phyloP scores from a whole-genome alignment of 1,140 invertebrate species.

The Ridgeia piscesae region DNA sequence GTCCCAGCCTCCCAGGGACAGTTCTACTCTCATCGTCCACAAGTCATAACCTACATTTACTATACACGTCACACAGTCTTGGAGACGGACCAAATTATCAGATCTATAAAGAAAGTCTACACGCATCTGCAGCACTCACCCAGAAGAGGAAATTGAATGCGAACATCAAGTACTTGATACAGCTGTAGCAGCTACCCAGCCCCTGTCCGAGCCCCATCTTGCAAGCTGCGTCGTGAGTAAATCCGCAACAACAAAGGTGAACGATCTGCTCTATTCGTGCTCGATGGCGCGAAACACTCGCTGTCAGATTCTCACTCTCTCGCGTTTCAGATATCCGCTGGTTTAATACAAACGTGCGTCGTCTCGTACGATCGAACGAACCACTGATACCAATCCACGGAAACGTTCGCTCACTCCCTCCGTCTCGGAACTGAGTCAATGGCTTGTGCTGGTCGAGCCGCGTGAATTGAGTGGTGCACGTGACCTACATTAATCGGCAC shows the following conservation, averaged over 20 bases:
- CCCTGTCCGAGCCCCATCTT: conserved; percentile 29
- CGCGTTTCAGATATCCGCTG: background rate
- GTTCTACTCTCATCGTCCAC: background rate
- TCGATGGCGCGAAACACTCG: background rate
- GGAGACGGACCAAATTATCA: background rate
- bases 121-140: conserved; percentile 24
- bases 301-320: background rate
- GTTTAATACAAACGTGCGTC: background rate
- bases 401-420: background rate
- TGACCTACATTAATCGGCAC: background rate
- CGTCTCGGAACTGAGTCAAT: background rate
- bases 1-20: no score
- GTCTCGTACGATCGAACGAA: background rate
- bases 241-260: background rate
- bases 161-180: conserved; percentile 59
- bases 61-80: background rate
- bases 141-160: conserved; percentile 59
- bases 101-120: background rate
- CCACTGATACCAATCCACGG: background rate
- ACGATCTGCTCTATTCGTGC: background rate
- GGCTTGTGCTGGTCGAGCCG: background rate
- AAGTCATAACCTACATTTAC: background rate
- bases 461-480: background rate
- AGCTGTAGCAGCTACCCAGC: conserved; percentile 54
- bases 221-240: background rate